Base-by-base conservation (phyloP, 2,888 invertebrate genomes). In the Drosophila yooni region DNA sequence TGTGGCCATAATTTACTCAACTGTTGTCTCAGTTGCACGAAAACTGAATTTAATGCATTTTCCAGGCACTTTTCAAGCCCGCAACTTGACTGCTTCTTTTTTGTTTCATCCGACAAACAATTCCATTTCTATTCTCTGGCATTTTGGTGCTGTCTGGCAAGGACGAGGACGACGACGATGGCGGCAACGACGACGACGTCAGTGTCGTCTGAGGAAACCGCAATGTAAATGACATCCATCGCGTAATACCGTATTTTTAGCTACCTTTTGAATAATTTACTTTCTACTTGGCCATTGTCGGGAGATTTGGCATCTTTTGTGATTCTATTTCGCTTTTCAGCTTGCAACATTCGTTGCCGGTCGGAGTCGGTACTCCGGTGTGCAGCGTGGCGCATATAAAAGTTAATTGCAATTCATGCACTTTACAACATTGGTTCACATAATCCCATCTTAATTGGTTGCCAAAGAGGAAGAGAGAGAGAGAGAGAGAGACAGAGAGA, bases 181-280 rank as follows among this genome's bases (percentile, higher is more conserved):
- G 46, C 33, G 34, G 46, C 38, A 29, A 31, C 61, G 31, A 43
- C 21, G 21, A 48, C 21, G 27, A 46, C 54, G 54, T n/a, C 38
- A 38, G 38, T 27, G 56, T 57, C 53, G 56, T 57, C 57, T 64
- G 57, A 50, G 76, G 66, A 74, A 61, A 72, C 74, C 73, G 66
- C 80, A 79, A 77, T 75, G 76, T 81, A 82, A 86, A 86, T 84
- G 84, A 81, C 84, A 84, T 82, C 81, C 83, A 84, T 84, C 82
- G 84, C 84, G 82, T 66, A 75, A 80, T 78, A 73, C 67, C 67
- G 74, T 78, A 78, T 76, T 78, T 76, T 76, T 66, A 68, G 81
- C 84, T 85, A 85, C 85, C 87, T 87, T 85, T 87, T 85, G 77
- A 81, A 85, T 85, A 87, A 85, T 85, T 87, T 83, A 83, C 81